These are phyloP conservation scores for Abrostola triplasia DNA, from an alignment of 2,888 invertebrate species.

Conservation along the genomic window DNA sequence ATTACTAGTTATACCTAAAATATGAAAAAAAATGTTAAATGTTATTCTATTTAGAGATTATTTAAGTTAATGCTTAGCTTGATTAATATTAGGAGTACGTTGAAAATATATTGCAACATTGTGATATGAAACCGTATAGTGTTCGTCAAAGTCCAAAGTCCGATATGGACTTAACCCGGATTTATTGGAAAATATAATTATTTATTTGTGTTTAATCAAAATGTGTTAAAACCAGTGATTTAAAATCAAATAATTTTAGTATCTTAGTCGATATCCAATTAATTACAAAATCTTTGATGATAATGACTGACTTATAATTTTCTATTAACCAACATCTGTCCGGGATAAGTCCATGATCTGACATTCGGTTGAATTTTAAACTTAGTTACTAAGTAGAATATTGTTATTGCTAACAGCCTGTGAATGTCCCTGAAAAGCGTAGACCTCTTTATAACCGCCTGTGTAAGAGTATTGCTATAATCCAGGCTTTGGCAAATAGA, in stretches of 20 bases:
- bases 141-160: background rate
- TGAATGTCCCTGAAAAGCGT: background rate
- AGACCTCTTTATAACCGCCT: background rate
- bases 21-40: no score
- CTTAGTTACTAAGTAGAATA: slow-evolving; percentile 23
- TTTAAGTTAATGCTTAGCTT: slow-evolving; percentile 35
- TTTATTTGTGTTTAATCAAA: background rate
- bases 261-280: no score
- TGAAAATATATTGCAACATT: slow-evolving; percentile 29
- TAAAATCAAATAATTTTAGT: no score
- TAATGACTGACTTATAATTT: background rate
- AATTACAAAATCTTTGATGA: no score
- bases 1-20: no score
- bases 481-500: background rate
- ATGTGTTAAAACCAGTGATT: no score
- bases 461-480: no score
- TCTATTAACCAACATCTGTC: background rate
- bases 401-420: background rate
- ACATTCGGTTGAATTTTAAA: background rate
- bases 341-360: background rate
- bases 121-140: slow-evolving; percentile 30
- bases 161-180: background rate
- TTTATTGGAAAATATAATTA: background rate
- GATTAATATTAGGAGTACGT: slow-evolving; percentile 13
- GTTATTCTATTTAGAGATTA: slow-evolving; percentile 17